These are phyloP conservation scores for Camponotus fellah DNA, from an alignment of 2,888 invertebrate species.

Conservation along the genomic window DNA sequence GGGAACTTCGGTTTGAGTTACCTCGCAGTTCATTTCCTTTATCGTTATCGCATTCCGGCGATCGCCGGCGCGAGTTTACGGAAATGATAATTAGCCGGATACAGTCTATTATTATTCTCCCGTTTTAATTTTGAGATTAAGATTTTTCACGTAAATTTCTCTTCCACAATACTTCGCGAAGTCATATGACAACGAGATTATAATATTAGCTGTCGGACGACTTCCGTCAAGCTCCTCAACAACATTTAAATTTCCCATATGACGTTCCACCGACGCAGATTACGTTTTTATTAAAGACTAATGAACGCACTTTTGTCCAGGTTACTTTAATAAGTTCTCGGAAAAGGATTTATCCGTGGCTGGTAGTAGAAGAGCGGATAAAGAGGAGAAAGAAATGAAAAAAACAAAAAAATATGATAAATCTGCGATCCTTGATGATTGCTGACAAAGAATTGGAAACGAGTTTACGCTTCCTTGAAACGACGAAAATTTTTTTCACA, in stretches of 20 bases:
- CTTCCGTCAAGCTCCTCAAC: conserved; percentile 30
- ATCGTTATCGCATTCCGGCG: conserved; percentile 10
- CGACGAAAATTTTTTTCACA: not conserved
- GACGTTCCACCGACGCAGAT: conserved; percentile 43
- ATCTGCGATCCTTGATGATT: not conserved
- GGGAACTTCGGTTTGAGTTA: conserved; percentile 35
- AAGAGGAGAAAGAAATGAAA: not conserved
- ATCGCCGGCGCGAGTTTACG: conserved; percentile 5
- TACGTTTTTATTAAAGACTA: conserved; percentile 50
- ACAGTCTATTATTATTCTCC: not conserved
- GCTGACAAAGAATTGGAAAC: not conserved
- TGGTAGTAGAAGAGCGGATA: conserved; percentile 47
- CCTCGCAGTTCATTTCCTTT: conserved; percentile 13
- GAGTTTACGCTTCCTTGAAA: not conserved
- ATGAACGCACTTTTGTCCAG: conserved; percentile 50
- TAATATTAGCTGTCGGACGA: conserved; percentile 20
- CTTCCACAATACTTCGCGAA: not conserved
- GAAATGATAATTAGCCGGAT: conserved; percentile 18
- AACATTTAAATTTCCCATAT: conserved; percentile 46
- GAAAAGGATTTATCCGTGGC: conserved; percentile 55
- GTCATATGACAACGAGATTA: conserved; percentile 24
- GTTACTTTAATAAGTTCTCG: conserved; percentile 59
- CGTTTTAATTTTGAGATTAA: not conserved
- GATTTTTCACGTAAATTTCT: conserved; percentile 8
- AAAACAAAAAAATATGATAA: conserved; percentile 28